These are phyloP conservation scores for Karalla daura DNA, from an alignment of 2,797 vertebrate species.

Conservation along the genomic window DNA sequence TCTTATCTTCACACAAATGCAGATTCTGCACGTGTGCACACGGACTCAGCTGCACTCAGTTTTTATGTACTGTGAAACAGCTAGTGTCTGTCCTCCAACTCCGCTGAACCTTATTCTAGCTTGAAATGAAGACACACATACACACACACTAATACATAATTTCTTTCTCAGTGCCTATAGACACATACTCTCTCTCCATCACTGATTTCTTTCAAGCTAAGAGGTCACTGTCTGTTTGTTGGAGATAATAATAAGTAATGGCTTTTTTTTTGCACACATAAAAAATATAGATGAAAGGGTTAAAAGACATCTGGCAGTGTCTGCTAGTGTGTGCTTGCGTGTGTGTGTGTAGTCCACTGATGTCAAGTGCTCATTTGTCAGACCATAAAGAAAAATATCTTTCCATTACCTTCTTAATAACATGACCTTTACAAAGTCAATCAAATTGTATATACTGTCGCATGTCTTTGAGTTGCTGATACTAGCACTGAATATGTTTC, in stretches of 20 bases:
- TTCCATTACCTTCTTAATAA: slow-evolving; percentile 58
- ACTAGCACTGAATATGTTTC: slow-evolving; percentile 43
- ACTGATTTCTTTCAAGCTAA: slow-evolving; percentile 42
- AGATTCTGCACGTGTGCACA: slow-evolving; percentile 3
- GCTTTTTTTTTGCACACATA: slow-evolving; percentile 26
- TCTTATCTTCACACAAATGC: slow-evolving; percentile 55
- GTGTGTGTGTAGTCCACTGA: slow-evolving; percentile 44
- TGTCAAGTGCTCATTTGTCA: slow-evolving; percentile 57
- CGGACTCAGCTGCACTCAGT: background rate
- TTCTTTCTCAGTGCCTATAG: slow-evolving; percentile 26
- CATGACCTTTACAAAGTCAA: slow-evolving; percentile 72
- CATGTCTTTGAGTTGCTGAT: slow-evolving; percentile 10
- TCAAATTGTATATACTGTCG: slow-evolving; percentile 51
- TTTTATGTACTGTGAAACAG: slow-evolving; percentile 28
- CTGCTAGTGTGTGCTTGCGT: slow-evolving; percentile 3
- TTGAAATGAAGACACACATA: background rate
- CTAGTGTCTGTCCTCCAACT: slow-evolving; percentile 30
- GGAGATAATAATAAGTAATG: slow-evolving; percentile 65
- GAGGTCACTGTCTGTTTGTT: slow-evolving; percentile 59
- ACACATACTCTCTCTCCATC: slow-evolving; percentile 33
- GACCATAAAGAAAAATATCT: slow-evolving; percentile 65
- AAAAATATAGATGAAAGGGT: slow-evolving; percentile 15
- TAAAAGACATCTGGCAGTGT: slow-evolving; percentile 29
- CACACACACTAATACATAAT: slow-evolving; percentile 23
- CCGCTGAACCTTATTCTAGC: slow-evolving; percentile 47